Percentiles rank a stretch among this genome's conserved stretches.
Evolutionary conservation across 2,888 invertebrate genomes (phyloP).

Genomic region (Netelia inedita): DNA sequence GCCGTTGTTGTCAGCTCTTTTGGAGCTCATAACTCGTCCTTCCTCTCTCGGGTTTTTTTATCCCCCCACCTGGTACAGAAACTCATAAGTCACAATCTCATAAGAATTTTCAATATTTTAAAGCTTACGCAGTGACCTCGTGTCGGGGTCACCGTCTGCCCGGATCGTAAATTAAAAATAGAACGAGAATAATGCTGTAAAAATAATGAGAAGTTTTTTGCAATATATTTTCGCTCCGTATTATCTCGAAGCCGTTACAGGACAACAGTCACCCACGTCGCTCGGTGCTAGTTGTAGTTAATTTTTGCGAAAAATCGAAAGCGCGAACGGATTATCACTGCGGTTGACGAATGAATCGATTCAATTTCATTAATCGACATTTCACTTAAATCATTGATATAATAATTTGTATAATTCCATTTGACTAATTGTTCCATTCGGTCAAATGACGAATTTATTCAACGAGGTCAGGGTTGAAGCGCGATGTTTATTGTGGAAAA

Average conservation of each 20-base stretch:
- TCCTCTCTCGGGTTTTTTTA: conserved; percentile 24
- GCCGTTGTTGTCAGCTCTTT: conserved; percentile 71
- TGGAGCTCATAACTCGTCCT: conserved; percentile 68
- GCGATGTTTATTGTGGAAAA: too few species aligned
- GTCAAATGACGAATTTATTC: too few species aligned
- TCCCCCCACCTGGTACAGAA: conserved; percentile 24
- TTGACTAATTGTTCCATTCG: too few species aligned
- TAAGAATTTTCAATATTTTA: conserved; percentile 37
- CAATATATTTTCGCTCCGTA: neutral
- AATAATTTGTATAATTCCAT: neutral
- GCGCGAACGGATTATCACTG: neutral
- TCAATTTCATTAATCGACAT: neutral
- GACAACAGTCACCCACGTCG: too few species aligned
- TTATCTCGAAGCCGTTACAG: too few species aligned
- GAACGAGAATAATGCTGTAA: neutral
- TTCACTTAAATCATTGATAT: neutral
- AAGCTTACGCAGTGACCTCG: neutral
- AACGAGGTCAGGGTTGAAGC: too few species aligned
- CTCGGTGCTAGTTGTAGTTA: too few species aligned
- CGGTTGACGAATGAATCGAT: neutral
- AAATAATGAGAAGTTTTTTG: conserved; percentile 21
- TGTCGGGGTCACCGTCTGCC: neutral
- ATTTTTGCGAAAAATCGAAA: too few species aligned
- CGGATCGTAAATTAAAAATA: conserved; percentile 16
- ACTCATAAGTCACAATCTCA: conserved; percentile 31